Percentiles rank a stretch among this genome's conserved stretches.
phyloP scores from a whole-genome alignment of 1,140 invertebrate species.

The Pectinophora gossypiella region DNA sequence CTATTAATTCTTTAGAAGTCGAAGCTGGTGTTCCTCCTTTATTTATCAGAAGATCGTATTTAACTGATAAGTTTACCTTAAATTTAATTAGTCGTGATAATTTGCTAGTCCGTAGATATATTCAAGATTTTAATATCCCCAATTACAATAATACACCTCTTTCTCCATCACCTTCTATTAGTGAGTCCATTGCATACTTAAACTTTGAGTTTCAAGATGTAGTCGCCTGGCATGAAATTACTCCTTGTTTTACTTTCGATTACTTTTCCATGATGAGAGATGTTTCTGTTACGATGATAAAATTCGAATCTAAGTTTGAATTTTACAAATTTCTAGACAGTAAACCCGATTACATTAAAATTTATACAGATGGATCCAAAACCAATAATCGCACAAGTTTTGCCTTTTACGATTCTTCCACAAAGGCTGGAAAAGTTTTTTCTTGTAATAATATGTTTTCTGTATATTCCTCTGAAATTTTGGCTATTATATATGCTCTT shows the following conservation, averaged over 20 bases:
- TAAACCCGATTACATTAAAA: slow-evolving; percentile 4
- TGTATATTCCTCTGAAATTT: slow-evolving; percentile 3
- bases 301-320: slow-evolving; percentile 8
- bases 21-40: slow-evolving; percentile 2
- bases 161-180: neutral
- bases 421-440: neutral
- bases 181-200: neutral
- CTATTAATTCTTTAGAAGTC: slow-evolving; percentile 9
- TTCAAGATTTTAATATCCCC: neutral
- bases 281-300: neutral
- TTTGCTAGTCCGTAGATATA: neutral
- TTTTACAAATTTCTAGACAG: slow-evolving; percentile 3
- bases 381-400: neutral
- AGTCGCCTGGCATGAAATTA: neutral
- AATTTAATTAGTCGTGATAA: slow-evolving; percentile 7
- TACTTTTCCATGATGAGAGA: neutral
- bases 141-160: neutral
- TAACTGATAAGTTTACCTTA: slow-evolving; percentile 6
- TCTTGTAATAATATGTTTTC: slow-evolving; percentile 6
- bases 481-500: slow-evolving; percentile 8
- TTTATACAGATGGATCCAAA: slow-evolving; percentile 10
- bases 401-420: slow-evolving; percentile 1
- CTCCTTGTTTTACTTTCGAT: neutral
- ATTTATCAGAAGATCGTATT: neutral
- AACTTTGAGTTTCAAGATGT: slow-evolving; percentile 1